Evolutionary conservation across 2,797 vertebrate species (phyloP).

Genomic region (Macropodus opercularis): DNA sequence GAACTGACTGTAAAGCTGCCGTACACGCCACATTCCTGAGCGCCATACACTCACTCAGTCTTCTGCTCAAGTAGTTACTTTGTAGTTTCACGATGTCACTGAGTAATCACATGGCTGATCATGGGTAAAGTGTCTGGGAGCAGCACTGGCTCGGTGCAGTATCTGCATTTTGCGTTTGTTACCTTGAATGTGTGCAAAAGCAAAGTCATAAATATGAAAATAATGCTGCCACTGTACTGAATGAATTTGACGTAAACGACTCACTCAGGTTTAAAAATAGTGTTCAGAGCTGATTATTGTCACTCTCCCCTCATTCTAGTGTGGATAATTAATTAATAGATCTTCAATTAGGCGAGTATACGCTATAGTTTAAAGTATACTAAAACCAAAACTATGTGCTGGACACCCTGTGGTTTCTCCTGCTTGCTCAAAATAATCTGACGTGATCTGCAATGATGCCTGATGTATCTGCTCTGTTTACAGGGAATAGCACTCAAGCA

Average conservation of each 20-base stretch:
- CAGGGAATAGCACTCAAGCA: constrained; percentile 49
- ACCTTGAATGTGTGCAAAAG: background rate
- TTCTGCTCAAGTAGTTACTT: constrained; percentile 53
- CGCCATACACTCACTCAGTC: constrained; percentile 30
- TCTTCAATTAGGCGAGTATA: too few species aligned
- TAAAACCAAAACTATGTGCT: too few species aligned
- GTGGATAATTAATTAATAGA: too few species aligned
- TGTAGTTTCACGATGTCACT: constrained; percentile 64
- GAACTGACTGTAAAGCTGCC: constrained; percentile 26
- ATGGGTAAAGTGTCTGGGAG: constrained; percentile 50
- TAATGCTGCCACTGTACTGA: background rate
- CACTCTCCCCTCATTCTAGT: too few species aligned
- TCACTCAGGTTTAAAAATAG: too few species aligned
- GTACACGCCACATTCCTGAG: constrained; percentile 60
- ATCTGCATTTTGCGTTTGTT: constrained; percentile 13
- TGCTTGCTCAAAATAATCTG: constrained; percentile 2
- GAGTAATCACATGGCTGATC: constrained; percentile 63
- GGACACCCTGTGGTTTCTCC: too few species aligned
- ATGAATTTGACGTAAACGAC: too few species aligned
- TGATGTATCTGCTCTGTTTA: constrained; percentile 33
- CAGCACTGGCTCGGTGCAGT: constrained; percentile 7
- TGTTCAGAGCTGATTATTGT: background rate
- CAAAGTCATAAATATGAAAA: constrained; percentile 14
- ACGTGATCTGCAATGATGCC: background rate
- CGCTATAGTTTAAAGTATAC: too few species aligned